A percentile compares a stretch with the other conserved stretches of the same genome.
Evolutionary conservation across 2,113 vertebrate species (phyloP).

Genomic region (Neogobius melanostomus): DNA sequence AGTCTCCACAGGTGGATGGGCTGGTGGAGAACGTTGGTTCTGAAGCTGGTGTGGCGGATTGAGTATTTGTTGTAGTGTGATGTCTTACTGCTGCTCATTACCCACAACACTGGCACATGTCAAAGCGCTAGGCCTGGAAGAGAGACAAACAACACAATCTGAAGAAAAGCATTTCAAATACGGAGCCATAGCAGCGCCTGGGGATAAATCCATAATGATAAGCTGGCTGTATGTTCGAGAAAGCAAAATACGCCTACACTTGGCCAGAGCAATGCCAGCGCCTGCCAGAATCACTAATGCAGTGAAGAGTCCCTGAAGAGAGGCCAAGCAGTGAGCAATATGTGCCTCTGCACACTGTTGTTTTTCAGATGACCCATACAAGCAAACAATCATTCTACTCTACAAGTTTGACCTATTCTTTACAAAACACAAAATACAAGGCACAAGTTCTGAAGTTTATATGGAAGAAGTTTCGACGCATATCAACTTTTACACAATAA

Average conservation of each 20-base stretch:
- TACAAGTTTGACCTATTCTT: not conserved
- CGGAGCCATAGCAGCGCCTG: not conserved
- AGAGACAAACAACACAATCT: not conserved
- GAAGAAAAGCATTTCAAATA: not conserved
- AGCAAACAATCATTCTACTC: not conserved
- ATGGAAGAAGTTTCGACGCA: not conserved
- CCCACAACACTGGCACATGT: constrained; percentile 67
- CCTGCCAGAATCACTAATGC: constrained; percentile 9
- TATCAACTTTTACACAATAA: not conserved
- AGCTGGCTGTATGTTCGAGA: constrained; percentile 11
- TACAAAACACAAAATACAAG: not conserved
- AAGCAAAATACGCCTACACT: constrained; percentile 10
- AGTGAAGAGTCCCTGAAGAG: constrained; percentile 7
- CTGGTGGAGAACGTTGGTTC: constrained; percentile 29
- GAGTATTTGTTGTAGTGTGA: constrained; percentile 78
- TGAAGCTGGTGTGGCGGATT: constrained; percentile 47
- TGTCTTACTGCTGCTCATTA: constrained; percentile 83
- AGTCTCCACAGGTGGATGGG: constrained; percentile 70
- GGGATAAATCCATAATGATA: constrained; percentile 1
- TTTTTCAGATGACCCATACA: constrained; percentile 5
- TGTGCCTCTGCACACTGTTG: constrained; percentile 4
- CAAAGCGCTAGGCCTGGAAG: constrained; percentile 59
- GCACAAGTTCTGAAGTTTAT: not conserved
- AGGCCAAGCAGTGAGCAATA: not conserved
- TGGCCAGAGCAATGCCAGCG: constrained; percentile 2